Evolutionary conservation across 2,797 vertebrate species (phyloP), one percentile per base, ranked within the genome.

Genomic region (Lindbergichthys nudifrons): DNA sequence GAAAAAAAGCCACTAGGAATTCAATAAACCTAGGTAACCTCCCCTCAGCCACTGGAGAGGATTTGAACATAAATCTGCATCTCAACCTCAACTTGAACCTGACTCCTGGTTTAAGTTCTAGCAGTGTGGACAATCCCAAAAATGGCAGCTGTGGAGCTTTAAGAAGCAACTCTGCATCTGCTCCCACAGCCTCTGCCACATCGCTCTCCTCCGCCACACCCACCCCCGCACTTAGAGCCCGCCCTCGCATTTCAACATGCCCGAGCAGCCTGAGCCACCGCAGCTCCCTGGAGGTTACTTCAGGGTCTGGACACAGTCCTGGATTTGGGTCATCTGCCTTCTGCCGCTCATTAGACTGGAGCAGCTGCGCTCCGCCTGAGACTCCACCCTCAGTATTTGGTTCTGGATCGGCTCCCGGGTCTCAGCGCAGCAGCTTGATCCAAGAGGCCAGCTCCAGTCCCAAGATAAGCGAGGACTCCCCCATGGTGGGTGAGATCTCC

Each of bases 11-110:
- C 43, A 94, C 88, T n/a, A 90, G 95, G 77, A 96, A 96, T 83
- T 96, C 95, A 10, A 95, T 96, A 81, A 96, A 96, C 79, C 89
- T 96, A 36, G 95, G 95, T 21, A 95, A 95, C 79, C 90, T 96
- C 46, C 95, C 95, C 5, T 96, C 95, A 7, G 90, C 93, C 18
- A 95, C 94, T 0, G 94, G 95, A 52, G 95, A 95, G 45, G 94
- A 95, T 77, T 56, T 95, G 68, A 96, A 91, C 69, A 95, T 95
- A 65, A 96, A 93, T 57, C 91, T 95, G 73, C 94, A 96, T 77
- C 85, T 96, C n/a, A 96, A 95, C 79, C 88, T 95, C 23, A 96
- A 94, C 86, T 83, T 96, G n/a, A 95, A 94, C 71, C 87, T 95
- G 70, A 88, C 90, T 70, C 94, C 93, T 4, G 88, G 91, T 56